Percentiles rank a stretch among this genome's conserved stretches.
These are phyloP conservation scores for Pogonophryne albipinna DNA, from an alignment of 2,797 vertebrate genomes.

Conservation along the genomic window DNA sequence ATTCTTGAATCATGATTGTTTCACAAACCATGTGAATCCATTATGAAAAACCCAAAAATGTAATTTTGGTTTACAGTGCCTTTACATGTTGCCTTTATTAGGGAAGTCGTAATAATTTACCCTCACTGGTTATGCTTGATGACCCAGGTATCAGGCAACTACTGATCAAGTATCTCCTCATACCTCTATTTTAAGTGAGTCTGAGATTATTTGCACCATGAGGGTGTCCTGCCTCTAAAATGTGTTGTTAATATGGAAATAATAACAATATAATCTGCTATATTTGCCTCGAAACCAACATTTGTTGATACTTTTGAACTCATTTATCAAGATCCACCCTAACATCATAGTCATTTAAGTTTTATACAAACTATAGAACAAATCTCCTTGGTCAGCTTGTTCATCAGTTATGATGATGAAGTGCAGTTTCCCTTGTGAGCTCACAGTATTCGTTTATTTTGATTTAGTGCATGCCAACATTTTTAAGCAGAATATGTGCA, in stretches of 20 bases:
- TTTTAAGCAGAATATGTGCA: background rate
- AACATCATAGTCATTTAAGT: background rate
- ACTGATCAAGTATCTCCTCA: background rate
- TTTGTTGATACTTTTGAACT: background rate
- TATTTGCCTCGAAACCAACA: background rate
- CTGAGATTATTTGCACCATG: constrained; percentile 15
- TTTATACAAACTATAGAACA: constrained; percentile 5
- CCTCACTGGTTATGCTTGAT: background rate
- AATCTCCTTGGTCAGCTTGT: constrained; percentile 24
- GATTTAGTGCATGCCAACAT: constrained; percentile 1
- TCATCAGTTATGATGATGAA: constrained; percentile 17
- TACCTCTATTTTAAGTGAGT: background rate
- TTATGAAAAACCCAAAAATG: constrained; percentile 4
- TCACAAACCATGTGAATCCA: background rate
- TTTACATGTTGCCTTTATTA: background rate
- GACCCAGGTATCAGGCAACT: background rate
- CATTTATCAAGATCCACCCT: background rate
- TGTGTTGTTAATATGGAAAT: background rate
- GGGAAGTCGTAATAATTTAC: background rate
- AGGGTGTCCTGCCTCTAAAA: background rate
- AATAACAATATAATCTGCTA: background rate
- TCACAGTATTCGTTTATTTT: background rate
- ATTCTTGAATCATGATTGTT: background rate
- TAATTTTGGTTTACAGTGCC: background rate
- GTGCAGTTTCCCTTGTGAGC: constrained; percentile 4